A percentile compares a stretch with the other conserved stretches of the same genome.
Evolutionary conservation across 2,113 vertebrate genomes (phyloP).

Genomic region (Strigops habroptila): DNA sequence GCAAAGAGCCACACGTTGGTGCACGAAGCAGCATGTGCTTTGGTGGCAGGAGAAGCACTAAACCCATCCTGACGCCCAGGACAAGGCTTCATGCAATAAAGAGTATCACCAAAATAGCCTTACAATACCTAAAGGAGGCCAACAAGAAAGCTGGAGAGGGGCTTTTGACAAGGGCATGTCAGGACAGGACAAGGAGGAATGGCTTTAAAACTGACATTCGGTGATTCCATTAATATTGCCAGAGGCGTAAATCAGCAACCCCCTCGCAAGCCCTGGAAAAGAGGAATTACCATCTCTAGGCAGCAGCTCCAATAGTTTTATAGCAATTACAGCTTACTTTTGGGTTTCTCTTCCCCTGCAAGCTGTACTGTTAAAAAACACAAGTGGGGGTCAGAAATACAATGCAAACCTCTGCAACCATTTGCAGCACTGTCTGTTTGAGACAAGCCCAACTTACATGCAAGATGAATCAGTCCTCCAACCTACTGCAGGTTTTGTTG

Average conservation of each 20-base stretch:
- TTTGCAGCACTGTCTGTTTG: neutral
- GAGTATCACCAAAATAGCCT: neutral
- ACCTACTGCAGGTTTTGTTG: neutral
- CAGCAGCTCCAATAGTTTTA: neutral
- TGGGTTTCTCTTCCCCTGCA: neutral
- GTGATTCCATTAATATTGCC: neutral
- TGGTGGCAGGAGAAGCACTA: neutral
- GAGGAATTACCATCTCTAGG: neutral
- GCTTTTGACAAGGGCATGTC: neutral
- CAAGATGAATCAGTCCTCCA: neutral
- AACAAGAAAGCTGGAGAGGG: neutral
- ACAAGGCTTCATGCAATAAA: neutral
- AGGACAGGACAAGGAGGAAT: neutral
- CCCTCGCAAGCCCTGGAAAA: neutral
- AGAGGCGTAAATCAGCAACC: neutral
- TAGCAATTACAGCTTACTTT: neutral
- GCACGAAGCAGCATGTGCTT: neutral
- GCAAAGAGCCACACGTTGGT: neutral
- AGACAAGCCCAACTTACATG: neutral
- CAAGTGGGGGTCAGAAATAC: neutral
- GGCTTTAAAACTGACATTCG: neutral
- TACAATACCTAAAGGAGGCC: neutral
- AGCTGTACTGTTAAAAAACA: neutral
- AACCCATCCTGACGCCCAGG: neutral
- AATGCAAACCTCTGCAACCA: neutral